These are phyloP conservation scores for Calephelis virginiensis DNA, from an alignment of 1,140 invertebrate species.

Conservation along the genomic window DNA sequence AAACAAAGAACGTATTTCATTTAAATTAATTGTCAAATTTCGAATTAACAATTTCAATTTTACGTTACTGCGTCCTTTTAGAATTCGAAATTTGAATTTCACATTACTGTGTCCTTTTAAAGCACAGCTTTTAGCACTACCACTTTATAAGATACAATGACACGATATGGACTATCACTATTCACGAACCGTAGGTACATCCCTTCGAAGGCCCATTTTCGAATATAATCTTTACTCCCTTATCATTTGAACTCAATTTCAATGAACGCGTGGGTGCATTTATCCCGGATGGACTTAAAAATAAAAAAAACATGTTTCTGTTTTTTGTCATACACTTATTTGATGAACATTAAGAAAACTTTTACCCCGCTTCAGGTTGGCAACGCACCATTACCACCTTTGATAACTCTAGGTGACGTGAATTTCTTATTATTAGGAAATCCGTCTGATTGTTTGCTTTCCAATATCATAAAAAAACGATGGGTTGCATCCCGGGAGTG, in stretches of 20 bases:
- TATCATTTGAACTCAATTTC: slow-evolving; percentile 22
- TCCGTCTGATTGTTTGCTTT: no score
- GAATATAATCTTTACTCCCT: slow-evolving; percentile 23
- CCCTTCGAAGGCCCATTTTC: slow-evolving; percentile 13
- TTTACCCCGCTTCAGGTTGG: no score
- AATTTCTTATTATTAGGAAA: no score
- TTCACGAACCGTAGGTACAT: slow-evolving; percentile 22
- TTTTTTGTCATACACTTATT: slow-evolving; percentile 11
- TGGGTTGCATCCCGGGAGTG: no score
- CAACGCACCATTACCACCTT: no score
- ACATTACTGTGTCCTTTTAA: neutral
- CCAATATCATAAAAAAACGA: no score
- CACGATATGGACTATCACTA: slow-evolving; percentile 26
- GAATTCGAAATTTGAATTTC: neutral
- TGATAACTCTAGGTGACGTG: no score
- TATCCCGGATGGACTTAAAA: slow-evolving; percentile 16
- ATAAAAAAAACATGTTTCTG: neutral
- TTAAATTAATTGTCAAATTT: no score
- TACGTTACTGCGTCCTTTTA: neutral
- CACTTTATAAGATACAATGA: slow-evolving; percentile 22
- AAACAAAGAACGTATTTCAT: no score
- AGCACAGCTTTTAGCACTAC: slow-evolving; percentile 22
- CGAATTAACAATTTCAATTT: neutral
- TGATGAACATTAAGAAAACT: no score
- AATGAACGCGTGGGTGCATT: slow-evolving; percentile 21